Evolutionary conservation across 2,888 invertebrate genomes (phyloP).

Genomic region (Tetheella fluctuosa): DNA sequence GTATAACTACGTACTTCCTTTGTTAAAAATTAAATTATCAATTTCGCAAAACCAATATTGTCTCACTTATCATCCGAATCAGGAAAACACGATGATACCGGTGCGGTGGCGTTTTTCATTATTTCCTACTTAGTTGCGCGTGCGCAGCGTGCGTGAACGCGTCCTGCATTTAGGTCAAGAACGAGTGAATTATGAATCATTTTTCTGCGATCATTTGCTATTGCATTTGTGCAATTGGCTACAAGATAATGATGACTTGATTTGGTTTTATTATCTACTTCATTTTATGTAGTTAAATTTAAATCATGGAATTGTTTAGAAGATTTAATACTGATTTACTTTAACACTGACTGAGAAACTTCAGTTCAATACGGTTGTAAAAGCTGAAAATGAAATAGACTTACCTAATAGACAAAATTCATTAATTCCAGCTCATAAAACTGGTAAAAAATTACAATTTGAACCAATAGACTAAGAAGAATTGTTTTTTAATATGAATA

Average conservation of each 20-base stretch:
- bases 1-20: no score
- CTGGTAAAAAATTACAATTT: no score
- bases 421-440: no score
- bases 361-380: no score
- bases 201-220: slow-evolving; percentile 50
- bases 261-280: slow-evolving; percentile 20
- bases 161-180: slow-evolving; percentile 57
- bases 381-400: no score
- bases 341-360: neutral
- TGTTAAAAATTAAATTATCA: neutral
- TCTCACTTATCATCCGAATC: slow-evolving; percentile 1
- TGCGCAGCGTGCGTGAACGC: slow-evolving; percentile 35
- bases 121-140: slow-evolving; percentile 32
- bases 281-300: neutral
- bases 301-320: neutral
- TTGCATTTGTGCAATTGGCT: slow-evolving; percentile 40
- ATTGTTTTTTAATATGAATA: no score
- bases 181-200: slow-evolving; percentile 54
- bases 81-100: slow-evolving; percentile 6
- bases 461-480: no score
- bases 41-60: neutral
- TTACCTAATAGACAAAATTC: no score
- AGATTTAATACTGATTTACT: neutral
- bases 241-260: slow-evolving; percentile 23
- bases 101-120: neutral